Conservation (phyloP, 2,797 vertebrate genomes). For the Cheirogaleus major region DNA sequence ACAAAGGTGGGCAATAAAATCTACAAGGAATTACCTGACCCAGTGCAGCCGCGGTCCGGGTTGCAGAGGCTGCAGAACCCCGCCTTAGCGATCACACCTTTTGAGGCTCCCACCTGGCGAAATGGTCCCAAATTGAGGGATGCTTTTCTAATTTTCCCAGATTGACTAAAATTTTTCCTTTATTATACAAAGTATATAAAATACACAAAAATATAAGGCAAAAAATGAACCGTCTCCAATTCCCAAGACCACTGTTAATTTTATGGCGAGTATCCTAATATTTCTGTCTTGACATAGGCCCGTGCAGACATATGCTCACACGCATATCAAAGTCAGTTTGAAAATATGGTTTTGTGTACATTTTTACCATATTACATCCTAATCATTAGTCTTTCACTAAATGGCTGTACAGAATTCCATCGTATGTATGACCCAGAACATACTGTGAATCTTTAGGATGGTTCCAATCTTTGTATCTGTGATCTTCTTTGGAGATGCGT, state of each 20-base stretch:
- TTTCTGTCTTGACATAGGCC: background rate
- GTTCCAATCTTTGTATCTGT: background rate
- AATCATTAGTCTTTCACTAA: background rate
- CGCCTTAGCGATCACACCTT: accelerated
- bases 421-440: accelerated
- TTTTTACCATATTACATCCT: background rate
- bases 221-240: background rate
- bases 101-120: background rate
- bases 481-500: background rate
- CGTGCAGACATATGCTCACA: background rate
- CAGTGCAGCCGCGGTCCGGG: accelerated
- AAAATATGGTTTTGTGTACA: background rate
- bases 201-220: background rate
- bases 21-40: background rate
- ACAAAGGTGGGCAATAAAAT: background rate
- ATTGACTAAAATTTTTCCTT: background rate
- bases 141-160: background rate
- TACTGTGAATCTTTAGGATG: background rate
- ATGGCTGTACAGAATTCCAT: background rate
- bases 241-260: background rate
- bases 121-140: background rate
- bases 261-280: background rate
- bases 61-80: background rate
- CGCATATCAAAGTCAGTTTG: background rate
- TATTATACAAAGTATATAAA: background rate